Conservation (phyloP, 1,140 invertebrate species). For the Neodiprion lecontei region DNA sequence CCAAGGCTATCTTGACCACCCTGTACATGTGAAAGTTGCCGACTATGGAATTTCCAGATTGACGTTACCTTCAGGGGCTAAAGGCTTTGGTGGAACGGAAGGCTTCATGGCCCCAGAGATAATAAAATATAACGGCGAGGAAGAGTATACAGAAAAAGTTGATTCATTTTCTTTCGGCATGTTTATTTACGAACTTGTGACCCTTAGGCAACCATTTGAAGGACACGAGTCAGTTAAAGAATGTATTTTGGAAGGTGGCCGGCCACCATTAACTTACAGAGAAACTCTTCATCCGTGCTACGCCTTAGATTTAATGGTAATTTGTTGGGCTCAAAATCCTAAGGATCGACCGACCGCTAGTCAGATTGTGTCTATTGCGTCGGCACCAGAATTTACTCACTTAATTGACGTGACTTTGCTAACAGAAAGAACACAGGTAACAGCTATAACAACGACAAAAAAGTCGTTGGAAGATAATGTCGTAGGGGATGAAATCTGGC, state of each 20-base stretch:
- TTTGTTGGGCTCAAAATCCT: conserved; percentile 93
- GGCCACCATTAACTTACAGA: conserved; percentile 85
- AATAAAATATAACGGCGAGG: conserved; percentile 96
- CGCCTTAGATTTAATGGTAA: conserved; percentile 93
- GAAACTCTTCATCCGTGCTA: conserved; percentile 88
- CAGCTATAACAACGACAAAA: conserved; percentile 58
- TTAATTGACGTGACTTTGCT: conserved; percentile 81
- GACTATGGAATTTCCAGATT: conserved; percentile 95
- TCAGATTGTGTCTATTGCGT: conserved; percentile 90
- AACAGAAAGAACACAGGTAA: conserved; percentile 67
- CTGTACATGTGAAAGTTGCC: conserved; percentile 90
- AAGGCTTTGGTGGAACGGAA: conserved; percentile 97
- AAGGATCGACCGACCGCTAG: conserved; percentile 88
- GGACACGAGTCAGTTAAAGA: conserved; percentile 96
- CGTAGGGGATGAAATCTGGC: conserved; percentile 70
- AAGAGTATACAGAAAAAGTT: conserved; percentile 98
- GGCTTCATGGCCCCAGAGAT: conserved; percentile 99
- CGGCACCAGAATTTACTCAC: conserved; percentile 92
- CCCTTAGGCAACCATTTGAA: conserved; percentile 93
- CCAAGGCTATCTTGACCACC: conserved; percentile 67
- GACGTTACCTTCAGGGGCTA: conserved; percentile 88
- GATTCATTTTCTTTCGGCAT: conserved; percentile 99
- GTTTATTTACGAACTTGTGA: conserved; percentile 96
- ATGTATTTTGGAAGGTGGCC: conserved; percentile 91
- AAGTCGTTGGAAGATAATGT: conserved; percentile 47